phyloP scores from a whole-genome alignment of 2,797 vertebrate genomes.

The Yasuhikotakia modesta region DNA sequence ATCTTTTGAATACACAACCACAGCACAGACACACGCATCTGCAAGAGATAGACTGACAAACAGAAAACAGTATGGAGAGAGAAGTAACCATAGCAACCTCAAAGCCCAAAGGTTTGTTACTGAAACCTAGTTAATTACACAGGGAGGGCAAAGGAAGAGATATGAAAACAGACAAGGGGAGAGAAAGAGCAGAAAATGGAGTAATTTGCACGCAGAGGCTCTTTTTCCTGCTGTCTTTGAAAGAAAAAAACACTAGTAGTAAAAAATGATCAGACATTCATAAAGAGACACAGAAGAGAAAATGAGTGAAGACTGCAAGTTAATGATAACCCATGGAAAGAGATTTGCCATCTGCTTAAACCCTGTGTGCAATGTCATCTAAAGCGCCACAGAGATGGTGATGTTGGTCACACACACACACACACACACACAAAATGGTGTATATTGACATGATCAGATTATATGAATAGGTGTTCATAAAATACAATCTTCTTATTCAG shows the following conservation, averaged over 20 bases:
- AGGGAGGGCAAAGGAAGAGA: constrained; percentile 47
- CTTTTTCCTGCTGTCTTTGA: constrained; percentile 50
- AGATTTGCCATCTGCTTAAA: constrained; percentile 79
- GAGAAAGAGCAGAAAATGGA: constrained; percentile 35
- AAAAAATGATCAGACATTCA: constrained; percentile 50
- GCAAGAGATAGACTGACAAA: constrained; percentile 50
- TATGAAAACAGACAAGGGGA: constrained; percentile 48
- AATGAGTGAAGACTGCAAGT: constrained; percentile 52
- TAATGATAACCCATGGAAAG: constrained; percentile 72
- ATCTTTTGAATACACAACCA: constrained; percentile 29
- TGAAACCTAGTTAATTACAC: constrained; percentile 81
- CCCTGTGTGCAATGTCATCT: constrained; percentile 64
- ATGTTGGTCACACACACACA: constrained; percentile 10
- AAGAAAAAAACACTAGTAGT: constrained; percentile 37
- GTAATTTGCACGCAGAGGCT: constrained; percentile 47
- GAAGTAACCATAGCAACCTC: constrained; percentile 79
- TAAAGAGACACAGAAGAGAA: constrained; percentile 46
- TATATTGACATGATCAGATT: constrained; percentile 47
- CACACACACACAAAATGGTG: constrained; percentile 24
- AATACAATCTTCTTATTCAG: constrained; percentile 49
- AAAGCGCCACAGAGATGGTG: constrained; percentile 38
- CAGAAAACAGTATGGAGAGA: constrained; percentile 63
- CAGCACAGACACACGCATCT: constrained; percentile 34
- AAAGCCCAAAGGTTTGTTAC: constrained; percentile 83
- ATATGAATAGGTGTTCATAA: constrained; percentile 50